These are phyloP conservation scores for Candoia aspera DNA, from an alignment of 2,113 vertebrate genomes.

Conservation along the genomic window DNA sequence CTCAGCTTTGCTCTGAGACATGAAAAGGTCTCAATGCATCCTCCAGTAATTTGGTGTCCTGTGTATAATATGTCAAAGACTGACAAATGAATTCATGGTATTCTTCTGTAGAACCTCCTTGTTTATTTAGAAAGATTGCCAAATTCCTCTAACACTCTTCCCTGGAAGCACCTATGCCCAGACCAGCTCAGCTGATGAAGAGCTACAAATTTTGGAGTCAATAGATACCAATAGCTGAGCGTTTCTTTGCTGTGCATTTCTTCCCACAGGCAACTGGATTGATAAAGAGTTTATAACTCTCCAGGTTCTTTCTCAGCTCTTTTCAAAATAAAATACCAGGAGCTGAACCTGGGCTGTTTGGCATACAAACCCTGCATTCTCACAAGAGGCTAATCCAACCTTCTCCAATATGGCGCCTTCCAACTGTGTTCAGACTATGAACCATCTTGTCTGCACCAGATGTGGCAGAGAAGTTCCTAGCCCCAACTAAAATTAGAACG, in stretches of 20 bases:
- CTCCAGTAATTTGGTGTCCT: neutral
- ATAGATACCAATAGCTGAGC: neutral
- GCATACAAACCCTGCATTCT: neutral
- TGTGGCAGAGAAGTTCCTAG: too few relatives aligned
- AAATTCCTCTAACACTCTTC: neutral
- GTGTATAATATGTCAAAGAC: neutral
- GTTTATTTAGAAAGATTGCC: neutral
- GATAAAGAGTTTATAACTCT: neutral
- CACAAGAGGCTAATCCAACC: neutral
- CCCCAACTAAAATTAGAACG: too few relatives aligned
- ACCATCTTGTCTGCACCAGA: too few relatives aligned
- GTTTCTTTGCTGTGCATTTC: neutral
- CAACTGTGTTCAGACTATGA: too few relatives aligned
- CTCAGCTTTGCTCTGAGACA: neutral
- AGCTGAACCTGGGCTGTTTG: neutral
- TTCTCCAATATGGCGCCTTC: too few relatives aligned
- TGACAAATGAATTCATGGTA: neutral
- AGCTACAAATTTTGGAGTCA: neutral
- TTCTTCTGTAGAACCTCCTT: neutral
- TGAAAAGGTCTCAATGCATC: neutral
- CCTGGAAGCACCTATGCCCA: neutral
- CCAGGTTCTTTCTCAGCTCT: neutral
- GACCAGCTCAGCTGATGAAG: neutral
- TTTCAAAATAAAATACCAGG: neutral
- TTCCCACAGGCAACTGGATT: neutral